Evolutionary conservation across 2,888 invertebrate genomes (phyloP).

Genomic region (Epinotia demarniana): DNA sequence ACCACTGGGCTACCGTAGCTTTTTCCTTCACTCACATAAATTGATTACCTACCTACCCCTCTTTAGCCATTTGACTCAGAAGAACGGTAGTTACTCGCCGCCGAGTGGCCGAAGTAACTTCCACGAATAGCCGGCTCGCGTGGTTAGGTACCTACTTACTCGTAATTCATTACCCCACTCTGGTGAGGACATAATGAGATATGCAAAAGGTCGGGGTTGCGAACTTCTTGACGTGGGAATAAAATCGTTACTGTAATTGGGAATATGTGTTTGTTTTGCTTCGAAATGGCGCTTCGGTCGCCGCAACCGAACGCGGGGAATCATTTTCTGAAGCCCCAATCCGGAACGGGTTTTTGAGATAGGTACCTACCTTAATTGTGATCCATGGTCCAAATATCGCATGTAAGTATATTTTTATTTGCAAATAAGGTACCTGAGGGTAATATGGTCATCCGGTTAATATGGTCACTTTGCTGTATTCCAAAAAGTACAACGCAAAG

Average conservation of each 20-base stretch:
- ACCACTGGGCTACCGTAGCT: no score
- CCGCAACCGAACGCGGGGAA: no score
- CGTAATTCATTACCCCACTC: slow-evolving; percentile 16
- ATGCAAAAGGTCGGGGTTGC: slow-evolving; percentile 2
- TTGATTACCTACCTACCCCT: not conserved
- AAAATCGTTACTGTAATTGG: not conserved
- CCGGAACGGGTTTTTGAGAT: no score
- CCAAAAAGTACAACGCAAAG: no score
- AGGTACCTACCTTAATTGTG: no score
- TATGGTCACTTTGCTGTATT: no score
- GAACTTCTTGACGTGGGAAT: slow-evolving; percentile 11
- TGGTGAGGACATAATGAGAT: slow-evolving; percentile 14
- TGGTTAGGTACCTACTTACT: not conserved
- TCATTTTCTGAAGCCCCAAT: no score
- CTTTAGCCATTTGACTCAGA: not conserved
- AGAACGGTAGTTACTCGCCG: not conserved
- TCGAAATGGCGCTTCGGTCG: slow-evolving; percentile 11
- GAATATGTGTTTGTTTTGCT: not conserved
- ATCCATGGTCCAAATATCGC: not conserved
- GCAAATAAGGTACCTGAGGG: no score
- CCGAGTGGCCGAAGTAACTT: slow-evolving; percentile 7
- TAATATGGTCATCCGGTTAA: no score
- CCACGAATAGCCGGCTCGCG: slow-evolving; percentile 14
- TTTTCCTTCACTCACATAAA: not conserved
- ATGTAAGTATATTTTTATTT: no score